Base-by-base conservation (phyloP, 2,797 vertebrate species). In the Neoniphon sammara region DNA sequence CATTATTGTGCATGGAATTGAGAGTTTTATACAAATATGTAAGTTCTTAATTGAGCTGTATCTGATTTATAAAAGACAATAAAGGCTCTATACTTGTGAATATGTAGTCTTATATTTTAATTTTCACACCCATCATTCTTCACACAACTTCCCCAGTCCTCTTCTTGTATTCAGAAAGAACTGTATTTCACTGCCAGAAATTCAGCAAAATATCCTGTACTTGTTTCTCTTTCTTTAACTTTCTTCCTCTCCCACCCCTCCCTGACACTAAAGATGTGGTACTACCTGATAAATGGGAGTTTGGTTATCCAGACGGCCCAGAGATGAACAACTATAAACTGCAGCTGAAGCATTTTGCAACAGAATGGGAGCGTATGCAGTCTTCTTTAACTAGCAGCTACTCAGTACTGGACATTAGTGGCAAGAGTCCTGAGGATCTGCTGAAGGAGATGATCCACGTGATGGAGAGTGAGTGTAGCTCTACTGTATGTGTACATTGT, bases 381-480 rank as follows among this genome's bases (percentile, higher is more conserved):
- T 0, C 69, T 0, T 7, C 54, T 69, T 74, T 96, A 67, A 58
- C 17, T 44, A 83, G 92, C 0, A 77, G 75, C 34, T 58, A 86
- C 80, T 74, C 42, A 6, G 58, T 76, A 1, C 75, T 98, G 84
- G 95, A 97, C 60, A 94, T 97, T 76, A 76, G 83, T 12, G 78
- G 76, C 52, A 95, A 95, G 92, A 95, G 85, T 73, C 93, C 95
- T 12, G 86, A 95, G 68, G 86, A 91, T 18, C 90, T 97, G 59
- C 91, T 98, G 74, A 82, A 93, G 74, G 94, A 95, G 84, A 89
- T 87, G 0, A 7, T 96, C 31, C 53, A 88, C 55, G 58, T 88
- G 53, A 95, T 98, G 95, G 93, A 97, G 83, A 94, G 98, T 99
- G 92, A 95, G 97, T 86, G 3, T 46, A 70, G 36, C 7, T 18